A percentile compares a stretch with the other conserved stretches of the same genome.
These are phyloP conservation scores for Acanthacorydalis orientalis DNA, from an alignment of 2,888 invertebrate genomes.

Conservation along the genomic window DNA sequence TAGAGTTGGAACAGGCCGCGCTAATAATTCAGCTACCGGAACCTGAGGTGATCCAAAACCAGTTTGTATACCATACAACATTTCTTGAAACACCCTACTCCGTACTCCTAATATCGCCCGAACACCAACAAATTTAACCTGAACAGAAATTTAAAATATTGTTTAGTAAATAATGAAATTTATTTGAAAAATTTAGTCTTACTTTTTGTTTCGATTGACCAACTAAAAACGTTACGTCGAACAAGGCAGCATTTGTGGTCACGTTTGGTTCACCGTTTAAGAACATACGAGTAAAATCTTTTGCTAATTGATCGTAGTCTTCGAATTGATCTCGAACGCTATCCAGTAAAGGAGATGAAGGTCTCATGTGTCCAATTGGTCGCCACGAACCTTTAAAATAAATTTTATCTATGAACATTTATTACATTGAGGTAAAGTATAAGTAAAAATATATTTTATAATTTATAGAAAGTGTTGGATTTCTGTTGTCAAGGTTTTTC, in stretches of 20 bases:
- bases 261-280: slow-evolving; percentile 68
- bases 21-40: slow-evolving; percentile 73
- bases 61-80: slow-evolving; percentile 86
- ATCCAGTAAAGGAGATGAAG: slow-evolving; percentile 80
- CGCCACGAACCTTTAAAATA: slow-evolving; percentile 62
- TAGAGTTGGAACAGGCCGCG: slow-evolving; percentile 71
- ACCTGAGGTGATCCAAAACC: slow-evolving; percentile 89
- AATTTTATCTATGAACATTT: neutral
- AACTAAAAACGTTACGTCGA: slow-evolving; percentile 81
- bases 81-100: slow-evolving; percentile 85
- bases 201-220: slow-evolving; percentile 86
- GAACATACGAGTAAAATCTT: slow-evolving; percentile 81
- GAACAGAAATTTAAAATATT: neutral
- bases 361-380: slow-evolving; percentile 87
- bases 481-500: too few relatives aligned
- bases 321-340: slow-evolving; percentile 88
- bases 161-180: neutral
- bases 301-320: slow-evolving; percentile 84
- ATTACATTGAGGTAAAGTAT: too few relatives aligned
- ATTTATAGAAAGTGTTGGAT: too few relatives aligned
- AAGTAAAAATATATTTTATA: too few relatives aligned
- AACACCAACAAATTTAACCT: slow-evolving; percentile 66
- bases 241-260: slow-evolving; percentile 62
- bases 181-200: neutral
- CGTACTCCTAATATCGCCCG: slow-evolving; percentile 81